Evolutionary conservation across 2,113 vertebrate genomes (phyloP), one percentile per base, ranked within the genome.

Genomic region (Aix galericulata): DNA sequence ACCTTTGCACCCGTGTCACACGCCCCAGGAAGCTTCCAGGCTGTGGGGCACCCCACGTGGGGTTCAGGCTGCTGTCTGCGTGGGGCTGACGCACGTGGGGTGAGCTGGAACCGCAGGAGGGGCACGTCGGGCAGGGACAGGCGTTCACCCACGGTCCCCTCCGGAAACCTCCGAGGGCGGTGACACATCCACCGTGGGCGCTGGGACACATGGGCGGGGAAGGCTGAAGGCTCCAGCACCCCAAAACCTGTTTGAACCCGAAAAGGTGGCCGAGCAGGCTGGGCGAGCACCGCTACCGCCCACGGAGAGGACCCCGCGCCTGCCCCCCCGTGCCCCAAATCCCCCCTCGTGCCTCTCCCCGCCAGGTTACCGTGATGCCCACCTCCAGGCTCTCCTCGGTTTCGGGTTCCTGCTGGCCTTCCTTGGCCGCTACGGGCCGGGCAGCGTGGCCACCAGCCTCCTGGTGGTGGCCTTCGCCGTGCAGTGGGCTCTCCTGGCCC

Each of bases 361-460:
- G 0, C 5, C 97, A 99, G 99, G 98, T 92, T 99, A 98, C 97
- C 98, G 98, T 96, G 99, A 99, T 22, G 98, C 98, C 32, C 98
- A 99, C 2, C 95, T 98, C 93, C 99, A 99, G 97, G 97, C 98
- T 95, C 99, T 99, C 87, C 96, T 99, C 2, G 99, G 99, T 52
- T 99, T 99, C 0, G 99, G 99, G 53, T 99, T 99, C 83, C 98
- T 99, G 63, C 97, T 99, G 98, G 98, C 98, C 44, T 99, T 99
- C 97, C 96, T 99, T 25, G 94, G 98, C 94, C 98, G 98, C 3
- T 99, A 99, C 0, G 98, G 99, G 83, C 98, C 97, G 12, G 97
- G 98, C 96, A 99, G 98, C 0, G 92, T 98, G 20, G 98, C 98
- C 88, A 98, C 98, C 96, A 99, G 98, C 98, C 98, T 99, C 97